phyloP scores from a whole-genome alignment of 2,888 invertebrate genomes.

The Andrena praecox region DNA sequence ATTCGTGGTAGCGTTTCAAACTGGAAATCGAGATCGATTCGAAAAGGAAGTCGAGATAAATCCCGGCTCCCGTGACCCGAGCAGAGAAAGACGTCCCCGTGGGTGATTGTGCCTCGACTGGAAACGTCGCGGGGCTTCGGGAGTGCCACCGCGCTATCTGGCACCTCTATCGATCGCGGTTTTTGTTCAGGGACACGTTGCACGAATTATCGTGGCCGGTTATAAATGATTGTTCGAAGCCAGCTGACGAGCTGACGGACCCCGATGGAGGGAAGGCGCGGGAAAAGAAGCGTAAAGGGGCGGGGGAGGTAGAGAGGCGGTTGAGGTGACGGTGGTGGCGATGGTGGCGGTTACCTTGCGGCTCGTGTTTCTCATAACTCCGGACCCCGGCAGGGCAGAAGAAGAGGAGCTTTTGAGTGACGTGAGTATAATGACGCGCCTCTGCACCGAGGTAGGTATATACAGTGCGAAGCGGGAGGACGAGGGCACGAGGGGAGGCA shows the following conservation, averaged over 20 bases:
- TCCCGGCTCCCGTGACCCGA: constrained; percentile 9
- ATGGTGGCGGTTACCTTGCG: constrained; percentile 73
- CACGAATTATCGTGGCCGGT: constrained; percentile 74
- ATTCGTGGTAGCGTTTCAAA: constrained; percentile 1
- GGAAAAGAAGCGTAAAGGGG: constrained; percentile 18
- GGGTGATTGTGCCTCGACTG: constrained; percentile 56
- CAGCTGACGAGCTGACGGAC: constrained; percentile 37
- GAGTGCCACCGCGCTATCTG: constrained; percentile 61
- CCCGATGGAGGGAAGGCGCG: constrained; percentile 20
- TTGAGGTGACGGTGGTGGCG: constrained; percentile 47
- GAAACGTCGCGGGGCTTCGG: constrained; percentile 60
- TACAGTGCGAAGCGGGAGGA: constrained; percentile 28
- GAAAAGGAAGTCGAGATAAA: constrained; percentile 73
- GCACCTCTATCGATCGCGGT: constrained; percentile 68
- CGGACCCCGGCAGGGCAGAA: constrained; percentile 73
- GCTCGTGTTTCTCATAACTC: constrained; percentile 78
- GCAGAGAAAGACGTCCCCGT: constrained; percentile 16
- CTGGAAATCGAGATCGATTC: constrained; percentile 63
- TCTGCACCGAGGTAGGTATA: constrained; percentile 64
- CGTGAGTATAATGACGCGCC: constrained; percentile 82
- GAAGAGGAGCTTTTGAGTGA: constrained; percentile 79
- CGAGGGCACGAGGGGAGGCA: constrained; percentile 21
- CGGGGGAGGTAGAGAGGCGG: constrained; percentile 7
- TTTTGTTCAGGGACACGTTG: constrained; percentile 70
- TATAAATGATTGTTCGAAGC: constrained; percentile 77